Conservation (phyloP, 2,888 invertebrate genomes). For the Synanthedon formicaeformis region DNA sequence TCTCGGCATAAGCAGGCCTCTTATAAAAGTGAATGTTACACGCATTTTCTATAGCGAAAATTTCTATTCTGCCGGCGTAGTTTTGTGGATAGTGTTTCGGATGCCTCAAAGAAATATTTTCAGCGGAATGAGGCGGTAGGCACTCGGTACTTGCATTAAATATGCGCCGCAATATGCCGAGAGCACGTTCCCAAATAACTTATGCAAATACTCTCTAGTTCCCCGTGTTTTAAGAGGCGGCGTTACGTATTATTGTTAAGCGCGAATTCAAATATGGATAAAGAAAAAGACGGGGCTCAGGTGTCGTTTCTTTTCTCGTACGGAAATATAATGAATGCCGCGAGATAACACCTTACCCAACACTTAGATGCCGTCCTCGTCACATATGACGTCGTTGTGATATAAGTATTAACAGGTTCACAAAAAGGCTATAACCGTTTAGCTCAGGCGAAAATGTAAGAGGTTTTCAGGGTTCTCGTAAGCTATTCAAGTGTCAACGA, state of each 20-base stretch:
- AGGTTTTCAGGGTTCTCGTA: conserved; percentile 22
- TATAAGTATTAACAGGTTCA: background rate
- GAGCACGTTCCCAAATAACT: conserved; percentile 39
- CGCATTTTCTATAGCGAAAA: conserved; percentile 30
- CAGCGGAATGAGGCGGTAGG: conserved; percentile 13
- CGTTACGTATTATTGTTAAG: conserved; percentile 16
- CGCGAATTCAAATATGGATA: conserved; percentile 13
- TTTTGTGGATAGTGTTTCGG: conserved; percentile 40
- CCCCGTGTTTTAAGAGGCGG: conserved; percentile 29
- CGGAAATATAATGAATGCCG: conserved; percentile 32
- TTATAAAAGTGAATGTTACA: conserved; percentile 22
- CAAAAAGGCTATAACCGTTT: background rate
- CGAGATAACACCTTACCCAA: background rate
- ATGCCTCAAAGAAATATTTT: conserved; percentile 45
- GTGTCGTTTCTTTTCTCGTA: conserved; percentile 29
- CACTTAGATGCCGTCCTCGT: background rate
- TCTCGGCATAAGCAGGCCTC: conserved; percentile 28
- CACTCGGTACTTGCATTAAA: conserved; percentile 29
- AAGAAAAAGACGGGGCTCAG: conserved; percentile 26
- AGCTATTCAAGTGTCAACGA: conserved; percentile 30
- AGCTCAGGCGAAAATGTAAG: conserved; percentile 5
- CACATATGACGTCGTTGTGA: background rate
- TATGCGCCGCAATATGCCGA: conserved; percentile 43
- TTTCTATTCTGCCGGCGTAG: conserved; percentile 42
- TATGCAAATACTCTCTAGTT: conserved; percentile 40